Evolutionary conservation across 2,797 vertebrate genomes (phyloP), one percentile per base, ranked within the genome.

Genomic region (Iguana delicatissima): DNA sequence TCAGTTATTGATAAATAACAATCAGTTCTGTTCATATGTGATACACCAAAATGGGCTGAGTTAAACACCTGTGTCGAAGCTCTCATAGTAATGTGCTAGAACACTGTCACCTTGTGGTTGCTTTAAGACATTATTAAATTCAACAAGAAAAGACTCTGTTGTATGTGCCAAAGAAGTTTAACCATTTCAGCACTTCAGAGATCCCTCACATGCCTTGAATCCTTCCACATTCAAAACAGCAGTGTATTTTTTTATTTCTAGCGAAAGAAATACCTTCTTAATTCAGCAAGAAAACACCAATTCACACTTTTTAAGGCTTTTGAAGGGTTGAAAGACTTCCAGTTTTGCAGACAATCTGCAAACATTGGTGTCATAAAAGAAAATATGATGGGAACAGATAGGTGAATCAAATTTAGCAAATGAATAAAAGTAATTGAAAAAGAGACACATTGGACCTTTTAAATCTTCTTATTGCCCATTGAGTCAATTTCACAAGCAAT

Each of bases 51-150:
- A 89, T 0, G 22, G 4, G 69, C 35, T 50, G 62, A 92, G 86
- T 29, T 3, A 92, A 13, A 3, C 83, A 46, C n/a, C 81, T 42
- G 24, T 94, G 73, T 69, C 93, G 96, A 95, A 94, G 93, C 91
- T 50, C 62, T 72, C 13, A 88, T 93, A 95, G 84, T 89, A 94
- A 95, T 94, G 46, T 92, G 96, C 95, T 94, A 87, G 94, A 91
- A 95, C 88, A 96, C 94, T 89, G 93, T 91, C 92, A 95, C 89
- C 91, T 96, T 94, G 94, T 95, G 95, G 93, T 85, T 93, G 87
- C 79, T 95, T 86, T 73, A 72, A 89, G 89, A 88, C 93, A 95
- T 95, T 92, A 93, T 95, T 94, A 95, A 95, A 91, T 42, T 73
- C 64, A 87, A 4, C 32, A 2, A 35, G 62, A 86, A 86, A 76